Conservation (phyloP, 2,113 vertebrate species). For the Menura novaehollandiae region DNA sequence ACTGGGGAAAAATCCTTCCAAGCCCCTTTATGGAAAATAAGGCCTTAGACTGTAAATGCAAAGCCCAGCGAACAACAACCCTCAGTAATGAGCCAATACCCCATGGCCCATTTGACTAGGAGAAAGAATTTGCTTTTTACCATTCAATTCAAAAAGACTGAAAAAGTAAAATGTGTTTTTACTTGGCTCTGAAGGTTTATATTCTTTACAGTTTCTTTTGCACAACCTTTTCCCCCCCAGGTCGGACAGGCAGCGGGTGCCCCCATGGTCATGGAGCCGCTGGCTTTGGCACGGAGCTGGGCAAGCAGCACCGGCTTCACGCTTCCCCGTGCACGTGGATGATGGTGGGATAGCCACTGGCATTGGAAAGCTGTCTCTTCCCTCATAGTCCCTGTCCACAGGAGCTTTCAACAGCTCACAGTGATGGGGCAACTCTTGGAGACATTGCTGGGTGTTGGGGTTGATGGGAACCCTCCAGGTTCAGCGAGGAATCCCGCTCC, state of each 20-base stretch:
- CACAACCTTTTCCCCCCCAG: neutral
- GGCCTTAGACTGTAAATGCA: slow-evolving; percentile 64
- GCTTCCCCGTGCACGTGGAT: neutral
- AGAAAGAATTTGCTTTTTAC: slow-evolving; percentile 62
- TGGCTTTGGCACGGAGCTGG: neutral
- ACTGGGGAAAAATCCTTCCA: slow-evolving; percentile 72
- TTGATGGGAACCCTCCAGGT: fast-evolving
- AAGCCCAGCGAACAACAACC: slow-evolving; percentile 61
- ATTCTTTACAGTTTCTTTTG: slow-evolving; percentile 54
- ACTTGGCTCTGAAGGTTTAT: slow-evolving; percentile 51
- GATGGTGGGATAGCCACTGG: neutral
- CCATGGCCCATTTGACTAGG: slow-evolving; percentile 59
- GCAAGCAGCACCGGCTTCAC: neutral
- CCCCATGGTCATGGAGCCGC: fast-evolving
- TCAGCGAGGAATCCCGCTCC: neutral
- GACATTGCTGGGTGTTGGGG: neutral
- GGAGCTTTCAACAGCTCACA: neutral
- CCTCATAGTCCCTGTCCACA: fast-evolving
- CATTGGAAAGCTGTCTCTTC: neutral
- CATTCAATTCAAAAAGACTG: slow-evolving; percentile 49
- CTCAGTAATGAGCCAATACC: slow-evolving; percentile 68
- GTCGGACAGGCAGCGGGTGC: neutral
- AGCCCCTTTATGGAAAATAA: slow-evolving; percentile 74
- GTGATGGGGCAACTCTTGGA: fast-evolving
- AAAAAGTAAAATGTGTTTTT: slow-evolving; percentile 56